Base-by-base conservation (phyloP, 2,888 invertebrate species). In the Hyalella azteca region DNA sequence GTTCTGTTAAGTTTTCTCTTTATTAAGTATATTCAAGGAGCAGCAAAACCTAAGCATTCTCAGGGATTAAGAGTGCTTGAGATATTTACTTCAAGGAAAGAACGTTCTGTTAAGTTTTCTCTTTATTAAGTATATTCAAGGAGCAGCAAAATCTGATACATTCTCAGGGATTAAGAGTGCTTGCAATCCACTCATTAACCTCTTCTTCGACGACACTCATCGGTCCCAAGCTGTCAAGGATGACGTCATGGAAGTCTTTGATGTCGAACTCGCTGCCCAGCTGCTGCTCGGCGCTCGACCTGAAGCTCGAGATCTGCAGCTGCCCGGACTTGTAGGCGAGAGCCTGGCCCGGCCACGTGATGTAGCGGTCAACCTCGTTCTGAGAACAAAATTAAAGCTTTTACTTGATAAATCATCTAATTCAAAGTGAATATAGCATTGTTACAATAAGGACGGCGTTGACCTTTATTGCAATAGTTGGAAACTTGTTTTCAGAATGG, bases 311-410 rank as follows among this genome's bases (percentile, higher is more conserved):
- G 3, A 87, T 85, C 79, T 87, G 87, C 49, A 87, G 79, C 78
- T 87, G 86, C 3, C 87, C 87, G 49, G 87, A 85, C 83, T 87
- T 87, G 85, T 87, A 87, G 9, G 86, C 87, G 80, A 86, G 86
- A 4, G 87, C 87, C 85, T 87, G 87, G 40, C 87, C 87, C 7
- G 87, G 87, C 86, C 86, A 86, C 11, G 86, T 86, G 76, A 87
- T 86, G 84, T 87, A 87, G 49, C 87, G 86, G 77, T 86, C 85
- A 9, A 87, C 83, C 84, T 87, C 87, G 54, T 84, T 85, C 78
- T 79, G 84, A 36, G 39, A 32, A 49, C 39, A n/a, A 2, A 22
- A n/a, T 59, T 13, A n/a, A n/a, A n/a, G n/a, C n/a, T n/a, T n/a
- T n/a, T n/a, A n/a, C n/a, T n/a, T n/a, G n/a, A n/a, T n/a, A n/a